Base-by-base conservation (phyloP, 2,797 vertebrate genomes). In the Zenarchopterus dispar region DNA sequence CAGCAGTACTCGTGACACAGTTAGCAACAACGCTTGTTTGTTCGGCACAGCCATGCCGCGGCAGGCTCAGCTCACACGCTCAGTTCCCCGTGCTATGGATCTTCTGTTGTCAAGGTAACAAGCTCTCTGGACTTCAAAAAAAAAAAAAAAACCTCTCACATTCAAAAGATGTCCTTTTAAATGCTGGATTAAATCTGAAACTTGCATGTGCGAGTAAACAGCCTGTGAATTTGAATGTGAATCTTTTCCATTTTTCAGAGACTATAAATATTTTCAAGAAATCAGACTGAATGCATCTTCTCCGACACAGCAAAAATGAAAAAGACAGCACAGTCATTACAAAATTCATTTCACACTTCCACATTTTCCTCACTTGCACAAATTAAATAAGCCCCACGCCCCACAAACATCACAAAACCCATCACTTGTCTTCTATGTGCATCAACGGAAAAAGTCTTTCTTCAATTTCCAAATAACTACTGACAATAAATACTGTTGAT, bases 101-200 rank as follows among this genome's bases (percentile, higher is more conserved):
- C 73, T 78, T 87, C 87, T 91, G 92, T 94, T 93, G 93, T 93
- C 93, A 94, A 91, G 92, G 91, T 92, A 94, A 94, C 93, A 82
- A 78, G 85, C 87, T 82, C 83, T 90, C 78, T 76, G 73, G 80
- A 88, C 75, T 67, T 77, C 61, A 47, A 58, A 70, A 71, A 76
- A 72, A 79, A 82, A 75, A 36, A 36, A 36, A 36, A 33, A 33
- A 33, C 9, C 61, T 67, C 63, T 84, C 70, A 81, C 77, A 85
- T 89, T 89, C 76, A 86, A 85, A 89, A 89, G 78, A 82, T 75
- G 62, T 53, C 57, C 82, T 86, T 85, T 80, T 63, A 87, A 90
- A 91, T 62, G 58, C 62, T 73, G 66, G 65, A 66, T 68, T 81
- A 68, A 77, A 85, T 78, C 78, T 78, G 69, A 83, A 82, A 78